A percentile compares a stretch with the other conserved stretches of the same genome.
phyloP scores from a whole-genome alignment of 2,888 invertebrate species.

The Cactoblastis cactorum region DNA sequence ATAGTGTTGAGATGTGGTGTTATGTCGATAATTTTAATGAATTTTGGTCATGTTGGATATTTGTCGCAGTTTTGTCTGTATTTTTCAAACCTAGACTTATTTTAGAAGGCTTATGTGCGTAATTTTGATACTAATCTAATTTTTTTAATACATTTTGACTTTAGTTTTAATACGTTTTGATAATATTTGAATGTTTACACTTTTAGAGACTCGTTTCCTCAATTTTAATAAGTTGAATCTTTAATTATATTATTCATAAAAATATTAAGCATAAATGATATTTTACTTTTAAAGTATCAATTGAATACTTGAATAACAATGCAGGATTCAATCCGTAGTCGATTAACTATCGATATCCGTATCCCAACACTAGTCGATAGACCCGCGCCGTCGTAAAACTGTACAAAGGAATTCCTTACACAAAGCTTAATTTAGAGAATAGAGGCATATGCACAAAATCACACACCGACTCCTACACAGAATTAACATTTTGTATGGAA shows the following conservation, averaged over 20 bases:
- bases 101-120: no score
- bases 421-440: conserved; percentile 42
- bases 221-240: no score
- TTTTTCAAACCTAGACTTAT: no score
- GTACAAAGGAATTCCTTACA: conserved; percentile 53
- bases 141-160: no score
- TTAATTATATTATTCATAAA: no score
- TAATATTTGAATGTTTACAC: no score
- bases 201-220: no score
- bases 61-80: background rate
- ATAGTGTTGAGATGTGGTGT: background rate
- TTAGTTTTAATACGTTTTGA: no score
- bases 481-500: conserved; percentile 4
- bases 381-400: conserved; percentile 47
- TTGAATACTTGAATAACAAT: background rate
- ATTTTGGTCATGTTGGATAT: background rate
- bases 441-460: conserved; percentile 42
- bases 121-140: no score
- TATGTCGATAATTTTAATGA: background rate
- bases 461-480: conserved; percentile 1
- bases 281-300: no score
- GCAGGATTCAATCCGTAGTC: background rate
- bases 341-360: conserved; percentile 9
- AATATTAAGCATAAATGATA: no score
- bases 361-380: conserved; percentile 37